phyloP scores from a whole-genome alignment of 1,140 invertebrate genomes.

The Lepidotrigona ventralis region DNA sequence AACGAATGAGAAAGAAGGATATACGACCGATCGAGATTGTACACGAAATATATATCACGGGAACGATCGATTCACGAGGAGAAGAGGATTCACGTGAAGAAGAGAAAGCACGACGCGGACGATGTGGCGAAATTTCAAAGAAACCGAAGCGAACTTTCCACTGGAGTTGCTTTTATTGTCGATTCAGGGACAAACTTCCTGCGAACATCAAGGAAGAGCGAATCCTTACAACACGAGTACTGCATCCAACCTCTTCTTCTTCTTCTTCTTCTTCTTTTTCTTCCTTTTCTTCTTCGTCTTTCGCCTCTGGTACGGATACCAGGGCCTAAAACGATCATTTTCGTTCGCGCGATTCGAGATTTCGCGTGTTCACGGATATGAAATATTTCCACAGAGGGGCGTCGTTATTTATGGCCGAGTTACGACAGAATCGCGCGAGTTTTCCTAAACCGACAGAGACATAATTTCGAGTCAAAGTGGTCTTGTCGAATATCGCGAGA shows the following conservation, averaged over 20 bases:
- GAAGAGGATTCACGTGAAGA: too few species aligned
- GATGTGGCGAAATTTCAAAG: not conserved
- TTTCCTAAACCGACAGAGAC: not conserved
- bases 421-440: not conserved
- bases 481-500: not conserved
- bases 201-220: constrained; percentile 23
- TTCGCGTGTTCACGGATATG: constrained; percentile 54
- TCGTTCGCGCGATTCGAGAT: constrained; percentile 55
- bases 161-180: constrained; percentile 33
- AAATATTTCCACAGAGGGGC: constrained; percentile 54
- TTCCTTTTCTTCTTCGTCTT: constrained; percentile 41
- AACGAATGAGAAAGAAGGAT: not conserved
- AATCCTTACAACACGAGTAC: not conserved
- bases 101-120: not conserved
- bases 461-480: not conserved
- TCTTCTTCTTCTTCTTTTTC: constrained; percentile 1
- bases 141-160: not conserved
- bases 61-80: constrained; percentile 1
- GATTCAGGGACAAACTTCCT: constrained; percentile 25
- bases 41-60: not conserved
- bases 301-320: not conserved
- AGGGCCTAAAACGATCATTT: constrained; percentile 54
- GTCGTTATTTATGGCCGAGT: constrained; percentile 54
- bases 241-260: constrained; percentile 59
- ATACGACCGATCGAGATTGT: not conserved